phyloP scores from a whole-genome alignment of 1,140 invertebrate genomes.

The Globodera ellingtonae region DNA sequence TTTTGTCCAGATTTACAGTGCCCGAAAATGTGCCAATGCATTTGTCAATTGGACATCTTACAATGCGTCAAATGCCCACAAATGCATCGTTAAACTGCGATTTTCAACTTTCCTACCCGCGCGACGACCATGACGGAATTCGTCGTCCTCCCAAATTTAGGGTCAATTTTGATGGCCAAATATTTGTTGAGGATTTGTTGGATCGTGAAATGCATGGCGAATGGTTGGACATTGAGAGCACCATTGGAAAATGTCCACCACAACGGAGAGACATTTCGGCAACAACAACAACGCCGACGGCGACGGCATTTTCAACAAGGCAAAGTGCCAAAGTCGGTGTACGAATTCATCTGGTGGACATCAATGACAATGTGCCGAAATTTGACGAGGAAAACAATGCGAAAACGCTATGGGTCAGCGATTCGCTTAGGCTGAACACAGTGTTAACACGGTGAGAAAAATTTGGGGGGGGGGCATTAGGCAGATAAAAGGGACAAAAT shows the following conservation, averaged over 20 bases:
- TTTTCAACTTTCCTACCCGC: not conserved
- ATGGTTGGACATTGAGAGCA: constrained; percentile 3
- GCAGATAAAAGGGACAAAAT: not conserved
- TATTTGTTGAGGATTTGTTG: constrained; percentile 18
- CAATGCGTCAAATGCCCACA: not conserved
- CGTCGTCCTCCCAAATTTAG: constrained; percentile 6
- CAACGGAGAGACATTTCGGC: not conserved
- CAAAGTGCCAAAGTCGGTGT: constrained; percentile 7
- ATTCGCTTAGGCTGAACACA: constrained; percentile 34
- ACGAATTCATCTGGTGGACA: constrained; percentile 25
- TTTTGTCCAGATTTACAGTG: constrained; percentile 4
- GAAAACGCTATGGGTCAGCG: constrained; percentile 28
- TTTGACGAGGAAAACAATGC: constrained; percentile 29
- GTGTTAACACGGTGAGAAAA: constrained; percentile 34
- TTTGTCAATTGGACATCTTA: not conserved
- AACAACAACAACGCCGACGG: not conserved
- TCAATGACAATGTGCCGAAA: constrained; percentile 47
- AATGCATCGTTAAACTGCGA: not conserved
- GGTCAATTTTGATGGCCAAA: constrained; percentile 8
- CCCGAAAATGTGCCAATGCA: not conserved
- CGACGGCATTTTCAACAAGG: constrained; percentile 4
- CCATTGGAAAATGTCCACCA: constrained; percentile 4
- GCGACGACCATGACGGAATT: not conserved
- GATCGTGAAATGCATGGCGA: constrained; percentile 25
- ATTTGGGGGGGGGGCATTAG: not conserved